Percentiles rank a stretch among this genome's conserved stretches.
Conservation (phyloP, 2,113 vertebrate species). For the Ochotona princeps region DNA sequence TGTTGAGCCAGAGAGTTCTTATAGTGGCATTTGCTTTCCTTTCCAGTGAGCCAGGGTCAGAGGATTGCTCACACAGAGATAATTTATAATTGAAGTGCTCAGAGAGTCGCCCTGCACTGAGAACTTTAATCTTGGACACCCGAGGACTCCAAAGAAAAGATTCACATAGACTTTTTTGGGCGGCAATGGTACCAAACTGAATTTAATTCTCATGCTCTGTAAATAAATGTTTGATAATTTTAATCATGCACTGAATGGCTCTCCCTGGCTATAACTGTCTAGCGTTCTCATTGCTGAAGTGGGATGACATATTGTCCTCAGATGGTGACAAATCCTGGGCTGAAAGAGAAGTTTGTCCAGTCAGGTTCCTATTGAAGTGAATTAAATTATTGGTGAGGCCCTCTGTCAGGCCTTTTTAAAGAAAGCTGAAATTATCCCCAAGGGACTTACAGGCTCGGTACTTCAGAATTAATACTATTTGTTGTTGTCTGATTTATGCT, state of each 20-base stretch:
- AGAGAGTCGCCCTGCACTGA: neutral
- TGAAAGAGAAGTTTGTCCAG: constrained; percentile 2
- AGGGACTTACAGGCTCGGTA: neutral
- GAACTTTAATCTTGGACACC: neutral
- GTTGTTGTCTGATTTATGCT: neutral
- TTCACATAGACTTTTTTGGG: neutral
- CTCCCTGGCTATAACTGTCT: neutral
- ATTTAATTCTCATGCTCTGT: constrained; percentile 1
- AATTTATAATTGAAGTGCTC: neutral
- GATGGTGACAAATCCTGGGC: neutral
- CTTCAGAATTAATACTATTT: neutral
- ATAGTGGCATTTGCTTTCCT: constrained; percentile 15
- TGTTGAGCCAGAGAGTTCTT: neutral
- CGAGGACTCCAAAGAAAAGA: constrained; percentile 22
- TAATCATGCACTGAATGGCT: neutral
- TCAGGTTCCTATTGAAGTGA: neutral
- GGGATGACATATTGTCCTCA: constrained; percentile 20
- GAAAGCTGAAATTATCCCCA: neutral
- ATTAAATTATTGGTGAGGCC: neutral
- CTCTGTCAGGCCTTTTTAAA: neutral
- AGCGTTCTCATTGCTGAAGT: constrained; percentile 2
- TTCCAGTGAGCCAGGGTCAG: neutral
- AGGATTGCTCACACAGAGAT: constrained; percentile 13
- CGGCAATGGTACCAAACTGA: constrained; percentile 19
- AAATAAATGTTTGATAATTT: constrained; percentile 13